Percentiles rank a stretch among this genome's conserved stretches.
Conservation (phyloP, 2,888 invertebrate species). For the Drosophila hawaiiensis region DNA sequence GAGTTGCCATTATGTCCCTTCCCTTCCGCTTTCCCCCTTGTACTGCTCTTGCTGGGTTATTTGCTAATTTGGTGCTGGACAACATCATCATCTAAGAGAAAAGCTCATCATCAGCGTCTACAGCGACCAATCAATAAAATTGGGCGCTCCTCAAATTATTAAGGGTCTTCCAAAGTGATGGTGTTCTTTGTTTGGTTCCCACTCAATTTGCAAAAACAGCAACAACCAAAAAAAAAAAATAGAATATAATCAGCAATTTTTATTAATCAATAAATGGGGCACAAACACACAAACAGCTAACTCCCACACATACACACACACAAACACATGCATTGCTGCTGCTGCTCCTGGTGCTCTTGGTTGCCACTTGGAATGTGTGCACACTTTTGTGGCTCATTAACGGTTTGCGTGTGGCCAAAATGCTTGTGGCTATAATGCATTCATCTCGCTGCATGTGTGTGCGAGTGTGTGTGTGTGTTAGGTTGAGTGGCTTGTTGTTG, state of each 20-base stretch:
- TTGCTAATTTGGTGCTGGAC: slow-evolving; percentile 66
- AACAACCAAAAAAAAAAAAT: background rate
- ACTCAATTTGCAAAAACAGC: slow-evolving; percentile 30
- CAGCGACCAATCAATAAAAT: slow-evolving; percentile 64
- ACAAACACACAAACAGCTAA: slow-evolving; percentile 49
- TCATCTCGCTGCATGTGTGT: slow-evolving; percentile 31
- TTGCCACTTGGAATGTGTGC: slow-evolving; percentile 28
- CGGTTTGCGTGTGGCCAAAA: slow-evolving; percentile 69
- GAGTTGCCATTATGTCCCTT: slow-evolving; percentile 51
- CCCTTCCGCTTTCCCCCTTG: background rate
- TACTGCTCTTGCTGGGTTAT: slow-evolving; percentile 16
- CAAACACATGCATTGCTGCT: slow-evolving; percentile 6
- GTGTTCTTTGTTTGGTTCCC: slow-evolving; percentile 2
- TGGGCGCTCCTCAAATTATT: slow-evolving; percentile 43
- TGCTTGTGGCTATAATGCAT: slow-evolving; percentile 64
- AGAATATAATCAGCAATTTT: slow-evolving; percentile 28
- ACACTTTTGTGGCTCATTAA: slow-evolving; percentile 80
- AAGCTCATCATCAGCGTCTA: slow-evolving; percentile 18
- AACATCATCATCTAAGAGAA: slow-evolving; percentile 42
- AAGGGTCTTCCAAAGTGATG: slow-evolving; percentile 28
- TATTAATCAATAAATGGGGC: slow-evolving; percentile 73
- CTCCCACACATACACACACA: slow-evolving; percentile 24
- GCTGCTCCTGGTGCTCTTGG: slow-evolving; percentile 20
- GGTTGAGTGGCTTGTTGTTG: slow-evolving; percentile 56
- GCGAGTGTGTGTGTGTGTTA: slow-evolving; percentile 11